Percentiles rank a stretch among this genome's conserved stretches.
phyloP scores from a whole-genome alignment of 2,888 invertebrate genomes.

The Sesia bembeciformis region DNA sequence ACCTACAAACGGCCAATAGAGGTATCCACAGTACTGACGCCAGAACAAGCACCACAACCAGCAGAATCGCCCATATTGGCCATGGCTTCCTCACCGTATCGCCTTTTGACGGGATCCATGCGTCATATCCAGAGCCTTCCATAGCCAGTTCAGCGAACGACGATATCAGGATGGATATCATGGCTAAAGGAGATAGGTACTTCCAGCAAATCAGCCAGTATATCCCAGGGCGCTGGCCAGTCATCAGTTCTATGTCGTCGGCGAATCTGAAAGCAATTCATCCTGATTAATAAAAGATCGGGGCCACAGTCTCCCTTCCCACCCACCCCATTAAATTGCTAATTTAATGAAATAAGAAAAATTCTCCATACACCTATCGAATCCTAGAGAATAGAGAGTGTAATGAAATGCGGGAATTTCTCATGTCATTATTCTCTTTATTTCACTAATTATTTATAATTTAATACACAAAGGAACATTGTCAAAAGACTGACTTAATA shows the following conservation, averaged over 20 bases:
- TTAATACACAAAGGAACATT: too few relatives aligned
- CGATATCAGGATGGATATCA: conserved; percentile 88
- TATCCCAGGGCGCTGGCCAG: conserved; percentile 87
- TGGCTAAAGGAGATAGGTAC: conserved; percentile 91
- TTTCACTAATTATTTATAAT: too few relatives aligned
- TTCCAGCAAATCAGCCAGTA: conserved; percentile 98
- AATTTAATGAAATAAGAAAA: too few relatives aligned
- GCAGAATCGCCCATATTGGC: conserved; percentile 88
- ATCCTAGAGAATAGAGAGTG: too few relatives aligned
- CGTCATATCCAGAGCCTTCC: conserved; percentile 88
- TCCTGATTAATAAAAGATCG: too few relatives aligned
- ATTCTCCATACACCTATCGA: too few relatives aligned
- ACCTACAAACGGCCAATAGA: conserved; percentile 86
- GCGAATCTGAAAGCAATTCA: conserved; percentile 80
- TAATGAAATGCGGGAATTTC: too few relatives aligned
- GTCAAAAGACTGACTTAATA: too few relatives aligned
- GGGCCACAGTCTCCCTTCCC: too few relatives aligned
- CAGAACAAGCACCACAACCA: conserved; percentile 83
- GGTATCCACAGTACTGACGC: conserved; percentile 94
- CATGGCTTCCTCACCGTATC: conserved; percentile 85
- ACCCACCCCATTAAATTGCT: too few relatives aligned
- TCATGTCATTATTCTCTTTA: too few relatives aligned
- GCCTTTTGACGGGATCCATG: conserved; percentile 85
- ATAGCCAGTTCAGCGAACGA: conserved; percentile 87
- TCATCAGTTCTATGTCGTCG: conserved; percentile 96